phyloP scores from a whole-genome alignment of 2,113 vertebrate genomes.

The Psettodes erumei region DNA sequence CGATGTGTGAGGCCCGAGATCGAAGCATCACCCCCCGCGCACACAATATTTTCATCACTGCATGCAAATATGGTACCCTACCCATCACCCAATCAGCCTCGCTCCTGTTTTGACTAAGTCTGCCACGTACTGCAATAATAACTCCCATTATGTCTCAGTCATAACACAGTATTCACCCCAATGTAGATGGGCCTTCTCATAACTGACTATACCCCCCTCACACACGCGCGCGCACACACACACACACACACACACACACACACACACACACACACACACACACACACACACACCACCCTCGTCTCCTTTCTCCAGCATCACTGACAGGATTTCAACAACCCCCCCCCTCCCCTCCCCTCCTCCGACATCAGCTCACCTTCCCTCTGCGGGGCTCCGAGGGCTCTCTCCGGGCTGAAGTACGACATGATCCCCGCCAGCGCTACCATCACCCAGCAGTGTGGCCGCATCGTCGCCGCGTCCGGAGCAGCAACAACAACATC shows the following conservation, averaged over 20 bases:
- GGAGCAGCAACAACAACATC: constrained; percentile 80
- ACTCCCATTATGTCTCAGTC: constrained; percentile 50
- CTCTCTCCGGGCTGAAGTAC: constrained; percentile 88
- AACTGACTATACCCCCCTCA: constrained; percentile 50
- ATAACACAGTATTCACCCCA: constrained; percentile 33
- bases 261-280: too few species aligned
- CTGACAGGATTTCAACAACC: constrained; percentile 56
- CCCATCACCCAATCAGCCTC: constrained; percentile 48
- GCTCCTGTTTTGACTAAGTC: constrained; percentile 46
- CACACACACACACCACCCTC: constrained; percentile 37
- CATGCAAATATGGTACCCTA: constrained; percentile 58
- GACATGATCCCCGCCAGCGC: constrained; percentile 86
- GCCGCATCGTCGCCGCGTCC: constrained; percentile 82
- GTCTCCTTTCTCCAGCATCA: constrained; percentile 69
- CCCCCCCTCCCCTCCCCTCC: constrained; percentile 17
- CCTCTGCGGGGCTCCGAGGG: constrained; percentile 90
- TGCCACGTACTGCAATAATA: constrained; percentile 45
- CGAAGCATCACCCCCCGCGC: constrained; percentile 15
- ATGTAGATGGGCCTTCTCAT: constrained; percentile 64
- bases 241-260: too few species aligned
- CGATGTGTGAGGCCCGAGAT: constrained; percentile 52
- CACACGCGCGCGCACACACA: too few species aligned
- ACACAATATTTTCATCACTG: constrained; percentile 62
- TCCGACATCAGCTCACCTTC: constrained; percentile 86
- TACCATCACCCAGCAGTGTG: constrained; percentile 86